Evolutionary conservation across 2,113 vertebrate species (phyloP), one percentile per base, ranked within the genome.

Genomic region (Amphilophus citrinellus): DNA sequence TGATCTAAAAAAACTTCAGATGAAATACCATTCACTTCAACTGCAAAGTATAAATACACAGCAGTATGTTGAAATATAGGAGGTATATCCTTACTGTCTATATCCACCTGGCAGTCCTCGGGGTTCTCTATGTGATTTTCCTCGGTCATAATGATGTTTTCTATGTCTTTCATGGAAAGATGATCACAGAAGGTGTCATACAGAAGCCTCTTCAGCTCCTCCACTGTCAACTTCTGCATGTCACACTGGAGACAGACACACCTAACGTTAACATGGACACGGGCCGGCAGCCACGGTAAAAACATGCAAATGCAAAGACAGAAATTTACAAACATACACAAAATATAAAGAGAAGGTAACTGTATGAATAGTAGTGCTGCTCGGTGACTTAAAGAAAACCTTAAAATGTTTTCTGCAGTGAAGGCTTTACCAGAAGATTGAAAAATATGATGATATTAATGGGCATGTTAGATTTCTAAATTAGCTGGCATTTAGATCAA

Each of bases 61-160:
- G 65, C 42, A 50, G 15, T 32, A 18, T 42, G 50, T 58, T 30
- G 6, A 73, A 47, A 47, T 61, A 18, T 42, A 77, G 13, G 18
- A 76, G 56, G 22, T n/a, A 84, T 13, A 32, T 89, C 89, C 98
- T 98, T 97, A 99, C 98, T 98, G 96, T 99, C 98, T 93, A 99
- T 98, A 0, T 99, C 98, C 57, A 99, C 97, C 0, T 98, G 97
- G 86, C 98, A 98, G 85, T 98, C 97, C 92, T 95, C 97, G 0
- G 97, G 96, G 5, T 97, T 99, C 93, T 97, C 97, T 94, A 99
- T 97, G 96, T 99, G 98, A 93, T 98, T 98, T 88, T 99, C 98
- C 96, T 99, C 98, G 0, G 98, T 99, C 98, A 98, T 98, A 94
- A 99, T 99, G 94, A 99, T 99, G 95, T 98, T 99, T 95, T 99